A percentile compares a stretch with the other conserved stretches of the same genome.
Evolutionary conservation across 2,113 vertebrate species (phyloP).

Genomic region (Albula glossodonta): DNA sequence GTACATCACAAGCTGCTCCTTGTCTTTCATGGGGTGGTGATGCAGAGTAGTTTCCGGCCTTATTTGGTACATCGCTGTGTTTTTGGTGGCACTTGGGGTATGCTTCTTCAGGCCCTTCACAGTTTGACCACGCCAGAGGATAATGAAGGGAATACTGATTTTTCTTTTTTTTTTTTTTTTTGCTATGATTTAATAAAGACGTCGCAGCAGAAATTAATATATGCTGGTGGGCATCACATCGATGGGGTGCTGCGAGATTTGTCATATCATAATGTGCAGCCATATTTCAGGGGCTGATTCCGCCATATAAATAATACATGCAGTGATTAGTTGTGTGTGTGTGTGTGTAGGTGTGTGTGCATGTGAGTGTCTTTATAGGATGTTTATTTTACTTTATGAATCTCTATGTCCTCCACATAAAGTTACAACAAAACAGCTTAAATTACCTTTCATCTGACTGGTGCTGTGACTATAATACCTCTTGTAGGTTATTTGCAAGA

Average conservation of each 20-base stretch:
- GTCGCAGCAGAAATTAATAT: not conserved
- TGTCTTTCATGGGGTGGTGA: not conserved
- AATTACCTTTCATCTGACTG: slow-evolving; percentile 52
- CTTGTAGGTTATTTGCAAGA: slow-evolving; percentile 75
- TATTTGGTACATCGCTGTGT: not conserved
- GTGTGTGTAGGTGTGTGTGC: too few species aligned
- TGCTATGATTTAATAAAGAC: not conserved
- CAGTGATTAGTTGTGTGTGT: not conserved
- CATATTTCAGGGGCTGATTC: not conserved
- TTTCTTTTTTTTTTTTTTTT: not conserved
- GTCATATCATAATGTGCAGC: not conserved
- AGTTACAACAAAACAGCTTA: not conserved
- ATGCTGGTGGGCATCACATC: not conserved
- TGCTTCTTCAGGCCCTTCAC: not conserved
- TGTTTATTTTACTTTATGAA: slow-evolving; percentile 1
- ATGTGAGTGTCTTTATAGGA: too few species aligned
- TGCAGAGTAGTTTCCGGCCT: not conserved
- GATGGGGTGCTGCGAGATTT: not conserved
- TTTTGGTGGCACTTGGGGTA: not conserved
- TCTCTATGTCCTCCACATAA: not conserved
- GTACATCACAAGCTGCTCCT: not conserved
- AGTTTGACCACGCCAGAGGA: not conserved
- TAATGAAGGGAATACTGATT: not conserved
- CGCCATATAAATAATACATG: slow-evolving; percentile 19
- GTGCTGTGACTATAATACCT: slow-evolving; percentile 64